These are phyloP conservation scores for Illadopsis cleaveri DNA, from an alignment of 2,113 vertebrate genomes.

Conservation along the genomic window DNA sequence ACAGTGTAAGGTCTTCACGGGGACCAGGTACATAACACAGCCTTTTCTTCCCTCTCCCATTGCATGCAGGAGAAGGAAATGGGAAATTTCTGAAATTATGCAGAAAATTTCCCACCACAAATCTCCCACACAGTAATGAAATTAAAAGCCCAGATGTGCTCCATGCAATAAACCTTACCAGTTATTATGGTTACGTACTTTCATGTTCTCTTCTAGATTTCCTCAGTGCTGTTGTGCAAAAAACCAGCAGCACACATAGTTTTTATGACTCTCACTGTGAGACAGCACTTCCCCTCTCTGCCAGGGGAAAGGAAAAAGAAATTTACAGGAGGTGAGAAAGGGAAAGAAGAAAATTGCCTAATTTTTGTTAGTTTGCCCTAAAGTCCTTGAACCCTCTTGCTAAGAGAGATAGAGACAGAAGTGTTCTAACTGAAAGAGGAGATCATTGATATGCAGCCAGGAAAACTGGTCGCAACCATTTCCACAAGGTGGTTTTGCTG, in stretches of 20 bases:
- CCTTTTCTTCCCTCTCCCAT: not conserved
- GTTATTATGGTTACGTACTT: not conserved
- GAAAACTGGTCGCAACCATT: not conserved
- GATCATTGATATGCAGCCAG: not conserved
- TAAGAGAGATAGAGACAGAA: not conserved
- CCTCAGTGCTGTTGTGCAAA: not conserved
- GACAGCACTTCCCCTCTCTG: not conserved
- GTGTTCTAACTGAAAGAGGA: not conserved
- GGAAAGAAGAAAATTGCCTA: not conserved
- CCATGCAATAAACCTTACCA: not conserved
- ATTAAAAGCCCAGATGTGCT: not conserved
- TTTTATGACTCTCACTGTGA: not conserved
- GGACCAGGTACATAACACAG: accelerated
- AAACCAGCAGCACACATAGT: accelerated
- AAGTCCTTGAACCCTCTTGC: not conserved
- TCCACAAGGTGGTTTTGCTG: not conserved
- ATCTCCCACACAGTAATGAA: not conserved
- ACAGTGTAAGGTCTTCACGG: not conserved
- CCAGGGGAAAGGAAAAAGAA: not conserved
- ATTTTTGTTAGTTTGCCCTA: not conserved
- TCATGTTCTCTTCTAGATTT: not conserved
- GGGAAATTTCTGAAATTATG: not conserved
- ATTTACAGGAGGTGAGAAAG: not conserved
- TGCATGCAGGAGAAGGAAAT: not conserved
- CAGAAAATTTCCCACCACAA: not conserved